A percentile compares a stretch with the other conserved stretches of the same genome.
phyloP scores from a whole-genome alignment of 2,113 vertebrate species.

The Urocitellus parryii region DNA sequence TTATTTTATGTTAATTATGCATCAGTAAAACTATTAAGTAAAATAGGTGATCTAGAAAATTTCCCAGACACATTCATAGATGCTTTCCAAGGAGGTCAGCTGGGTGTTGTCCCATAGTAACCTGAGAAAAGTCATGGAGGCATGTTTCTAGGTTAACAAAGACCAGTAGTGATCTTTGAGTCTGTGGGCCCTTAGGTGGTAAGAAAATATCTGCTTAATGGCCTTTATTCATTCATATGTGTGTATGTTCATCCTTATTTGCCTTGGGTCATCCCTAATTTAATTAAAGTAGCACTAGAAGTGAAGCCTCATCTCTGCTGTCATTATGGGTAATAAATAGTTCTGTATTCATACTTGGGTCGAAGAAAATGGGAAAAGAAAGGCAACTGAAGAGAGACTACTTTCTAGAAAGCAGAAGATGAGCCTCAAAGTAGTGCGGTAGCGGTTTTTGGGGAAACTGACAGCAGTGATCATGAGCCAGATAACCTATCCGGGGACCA shows the following conservation, averaged over 20 bases:
- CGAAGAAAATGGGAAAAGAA: not conserved
- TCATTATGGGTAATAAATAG: not conserved
- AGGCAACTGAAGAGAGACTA: not conserved
- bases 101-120: not conserved
- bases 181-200: not conserved
- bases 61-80: not conserved
- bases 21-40: not conserved
- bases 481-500: not conserved
- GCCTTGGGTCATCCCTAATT: not conserved
- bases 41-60: not conserved
- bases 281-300: not conserved
- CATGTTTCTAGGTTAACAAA: not conserved
- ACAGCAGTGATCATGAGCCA: not conserved
- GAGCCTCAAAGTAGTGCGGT: not conserved
- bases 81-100: not conserved
- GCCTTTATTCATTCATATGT: not conserved
- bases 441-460: not conserved
- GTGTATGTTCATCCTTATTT: not conserved
- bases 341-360: not conserved
- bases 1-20: not conserved
- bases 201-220: not conserved
- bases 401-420: not conserved
- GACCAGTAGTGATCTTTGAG: no score
- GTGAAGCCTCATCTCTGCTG: not conserved
- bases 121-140: not conserved